Evolutionary conservation across 1,140 invertebrate species (phyloP).

Genomic region (Chironomus tepperi): DNA sequence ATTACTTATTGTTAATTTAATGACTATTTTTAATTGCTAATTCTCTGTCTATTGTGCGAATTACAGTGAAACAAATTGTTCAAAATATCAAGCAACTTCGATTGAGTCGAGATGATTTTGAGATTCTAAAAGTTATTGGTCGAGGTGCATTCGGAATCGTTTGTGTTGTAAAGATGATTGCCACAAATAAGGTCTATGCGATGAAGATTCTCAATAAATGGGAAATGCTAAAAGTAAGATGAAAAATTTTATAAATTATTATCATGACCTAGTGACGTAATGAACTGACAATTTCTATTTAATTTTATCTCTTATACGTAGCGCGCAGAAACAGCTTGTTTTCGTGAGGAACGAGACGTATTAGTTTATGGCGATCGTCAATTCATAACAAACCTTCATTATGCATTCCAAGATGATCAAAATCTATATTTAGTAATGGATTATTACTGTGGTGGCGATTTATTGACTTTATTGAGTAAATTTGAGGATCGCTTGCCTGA

Average conservation of each 20-base stretch:
- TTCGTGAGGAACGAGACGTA: conserved; percentile 95
- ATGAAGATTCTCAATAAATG: conserved; percentile 99
- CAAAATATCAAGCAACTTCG: conserved; percentile 77
- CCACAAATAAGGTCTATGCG: conserved; percentile 71
- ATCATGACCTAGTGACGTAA: background rate
- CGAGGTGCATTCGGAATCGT: conserved; percentile 98
- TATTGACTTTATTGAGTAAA: conserved; percentile 93
- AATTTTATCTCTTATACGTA: conserved; percentile 31
- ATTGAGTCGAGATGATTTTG: conserved; percentile 91
- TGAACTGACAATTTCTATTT: background rate
- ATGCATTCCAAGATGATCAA: conserved; percentile 97
- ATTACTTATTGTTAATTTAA: conserved; percentile 5
- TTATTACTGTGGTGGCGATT: conserved; percentile 98
- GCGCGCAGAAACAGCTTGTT: conserved; percentile 89
- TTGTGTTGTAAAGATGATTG: conserved; percentile 73
- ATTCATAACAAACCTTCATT: conserved; percentile 99
- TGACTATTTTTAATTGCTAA: background rate
- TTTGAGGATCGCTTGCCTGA: conserved; percentile 97
- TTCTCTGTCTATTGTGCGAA: conserved; percentile 30
- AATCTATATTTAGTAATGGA: conserved; percentile 99
- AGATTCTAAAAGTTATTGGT: conserved; percentile 97
- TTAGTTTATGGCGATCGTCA: conserved; percentile 91
- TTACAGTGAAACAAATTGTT: conserved; percentile 86
- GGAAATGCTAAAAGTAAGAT: conserved; percentile 89
- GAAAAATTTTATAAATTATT: background rate